A percentile compares a stretch with the other conserved stretches of the same genome.
Conservation (phyloP, 2,888 invertebrate genomes). For the Xiphydria camelus region DNA sequence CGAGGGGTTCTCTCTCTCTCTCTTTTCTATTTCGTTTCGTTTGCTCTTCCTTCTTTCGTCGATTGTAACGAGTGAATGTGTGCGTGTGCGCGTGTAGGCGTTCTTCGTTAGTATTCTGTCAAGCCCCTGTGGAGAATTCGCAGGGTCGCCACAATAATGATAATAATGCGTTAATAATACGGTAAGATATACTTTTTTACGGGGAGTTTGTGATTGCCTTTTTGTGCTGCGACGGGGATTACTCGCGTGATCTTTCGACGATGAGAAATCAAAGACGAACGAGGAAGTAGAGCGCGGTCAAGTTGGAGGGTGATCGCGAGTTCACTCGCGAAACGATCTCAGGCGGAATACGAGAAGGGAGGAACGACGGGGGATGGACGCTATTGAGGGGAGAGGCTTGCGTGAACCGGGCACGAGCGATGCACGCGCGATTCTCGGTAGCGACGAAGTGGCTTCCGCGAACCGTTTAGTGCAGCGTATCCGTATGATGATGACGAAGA, state of each 20-base stretch:
- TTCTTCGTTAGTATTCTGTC: slow-evolving; percentile 44
- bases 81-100: slow-evolving; percentile 18
- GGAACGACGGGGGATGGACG: no score
- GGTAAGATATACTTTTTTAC: no score
- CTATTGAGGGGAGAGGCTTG: no score
- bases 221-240: no score
- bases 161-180: no score
- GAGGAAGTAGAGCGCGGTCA: slow-evolving; percentile 6
- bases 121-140: slow-evolving; percentile 45
- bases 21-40: slow-evolving; percentile 8
- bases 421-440: no score
- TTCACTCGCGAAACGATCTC: neutral
- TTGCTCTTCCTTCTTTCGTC: slow-evolving; percentile 5
- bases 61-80: slow-evolving; percentile 10
- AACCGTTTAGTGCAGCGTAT: no score
- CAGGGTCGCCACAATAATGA: no score
- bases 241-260: slow-evolving; percentile 11
- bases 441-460: no score
- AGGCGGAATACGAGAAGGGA: slow-evolving; percentile 1
- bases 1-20: neutral
- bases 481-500: no score
- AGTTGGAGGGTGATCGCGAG: neutral
- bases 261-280: slow-evolving; percentile 5
- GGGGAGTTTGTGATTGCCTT: slow-evolving; percentile 26
- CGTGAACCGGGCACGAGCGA: no score